These are phyloP conservation scores for Erebia aethiops DNA, from an alignment of 2,888 invertebrate species.

Conservation along the genomic window DNA sequence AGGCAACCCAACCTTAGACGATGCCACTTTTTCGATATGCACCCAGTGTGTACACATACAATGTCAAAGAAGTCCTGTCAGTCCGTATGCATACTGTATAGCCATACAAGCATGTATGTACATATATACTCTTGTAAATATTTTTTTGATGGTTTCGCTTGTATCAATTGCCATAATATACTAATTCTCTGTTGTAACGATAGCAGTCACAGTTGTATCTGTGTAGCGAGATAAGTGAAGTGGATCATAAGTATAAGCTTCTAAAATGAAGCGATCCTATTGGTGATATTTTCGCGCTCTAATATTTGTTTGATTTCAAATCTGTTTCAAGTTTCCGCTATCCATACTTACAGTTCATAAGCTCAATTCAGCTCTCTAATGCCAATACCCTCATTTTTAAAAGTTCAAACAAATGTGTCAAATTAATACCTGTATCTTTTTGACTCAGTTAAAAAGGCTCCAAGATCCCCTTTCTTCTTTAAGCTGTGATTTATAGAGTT, in stretches of 20 bases:
- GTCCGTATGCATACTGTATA: neutral
- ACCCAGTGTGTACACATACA: neutral
- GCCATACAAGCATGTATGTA: neutral
- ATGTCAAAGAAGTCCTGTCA: neutral
- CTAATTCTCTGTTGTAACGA: neutral
- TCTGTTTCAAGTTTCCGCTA: neutral
- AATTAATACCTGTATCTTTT: neutral
- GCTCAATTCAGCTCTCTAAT: constrained; percentile 4
- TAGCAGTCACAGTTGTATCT: neutral
- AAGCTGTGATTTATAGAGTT: too few species aligned
- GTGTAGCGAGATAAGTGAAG: neutral
- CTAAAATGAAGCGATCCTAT: too few species aligned
- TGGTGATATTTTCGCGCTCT: too few species aligned
- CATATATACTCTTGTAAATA: constrained; percentile 20
- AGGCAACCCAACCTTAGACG: too few species aligned
- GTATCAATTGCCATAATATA: neutral
- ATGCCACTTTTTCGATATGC: too few species aligned
- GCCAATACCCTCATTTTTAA: neutral
- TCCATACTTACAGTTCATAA: neutral
- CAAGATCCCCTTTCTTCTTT: neutral
- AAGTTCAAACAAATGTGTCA: neutral
- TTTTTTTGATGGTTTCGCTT: constrained; percentile 23
- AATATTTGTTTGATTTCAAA: neutral
- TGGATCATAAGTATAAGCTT: too few species aligned
- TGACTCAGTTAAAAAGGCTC: neutral